phyloP scores from a whole-genome alignment of 2,888 invertebrate genomes.

The Sericinus montela region DNA sequence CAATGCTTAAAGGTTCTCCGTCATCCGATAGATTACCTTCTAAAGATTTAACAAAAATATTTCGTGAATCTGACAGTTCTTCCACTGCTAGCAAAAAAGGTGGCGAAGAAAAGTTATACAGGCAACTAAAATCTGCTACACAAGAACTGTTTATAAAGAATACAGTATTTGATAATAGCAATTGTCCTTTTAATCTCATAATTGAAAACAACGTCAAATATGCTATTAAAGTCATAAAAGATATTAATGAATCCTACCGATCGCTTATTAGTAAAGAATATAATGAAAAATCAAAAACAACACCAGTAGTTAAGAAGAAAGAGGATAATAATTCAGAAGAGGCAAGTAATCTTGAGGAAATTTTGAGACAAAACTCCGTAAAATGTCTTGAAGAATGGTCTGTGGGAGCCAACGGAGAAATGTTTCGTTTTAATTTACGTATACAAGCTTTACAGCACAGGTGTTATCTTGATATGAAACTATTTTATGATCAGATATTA shows the following conservation, averaged over 20 bases:
- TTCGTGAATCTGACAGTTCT: conserved; percentile 49
- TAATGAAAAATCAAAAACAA: conserved; percentile 52
- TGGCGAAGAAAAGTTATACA: conserved; percentile 59
- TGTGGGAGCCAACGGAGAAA: conserved; percentile 77
- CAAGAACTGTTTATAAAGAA: conserved; percentile 59
- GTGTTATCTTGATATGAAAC: conserved; percentile 59
- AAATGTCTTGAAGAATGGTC: conserved; percentile 79
- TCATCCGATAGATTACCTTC: conserved; percentile 51
- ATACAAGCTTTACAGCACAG: conserved; percentile 54
- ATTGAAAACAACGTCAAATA: conserved; percentile 65
- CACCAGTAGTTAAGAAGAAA: conserved; percentile 49
- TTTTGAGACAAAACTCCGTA: conserved; percentile 56
- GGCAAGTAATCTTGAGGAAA: conserved; percentile 46
- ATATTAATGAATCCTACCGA: conserved; percentile 50
- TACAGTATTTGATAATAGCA: conserved; percentile 54
- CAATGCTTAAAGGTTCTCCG: conserved; percentile 59
- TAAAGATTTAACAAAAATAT: conserved; percentile 60
- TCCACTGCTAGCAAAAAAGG: conserved; percentile 48
- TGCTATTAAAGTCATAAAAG: conserved; percentile 55
- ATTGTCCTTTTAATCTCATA: conserved; percentile 63
- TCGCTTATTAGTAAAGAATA: conserved; percentile 56
- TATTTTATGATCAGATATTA: conserved; percentile 59
- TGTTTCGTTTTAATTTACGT: conserved; percentile 66
- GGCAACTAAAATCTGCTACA: conserved; percentile 50
- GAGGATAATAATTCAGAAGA: conserved; percentile 47